phyloP scores from a whole-genome alignment of 2,797 vertebrate species.

The Cossypha heuglini region DNA sequence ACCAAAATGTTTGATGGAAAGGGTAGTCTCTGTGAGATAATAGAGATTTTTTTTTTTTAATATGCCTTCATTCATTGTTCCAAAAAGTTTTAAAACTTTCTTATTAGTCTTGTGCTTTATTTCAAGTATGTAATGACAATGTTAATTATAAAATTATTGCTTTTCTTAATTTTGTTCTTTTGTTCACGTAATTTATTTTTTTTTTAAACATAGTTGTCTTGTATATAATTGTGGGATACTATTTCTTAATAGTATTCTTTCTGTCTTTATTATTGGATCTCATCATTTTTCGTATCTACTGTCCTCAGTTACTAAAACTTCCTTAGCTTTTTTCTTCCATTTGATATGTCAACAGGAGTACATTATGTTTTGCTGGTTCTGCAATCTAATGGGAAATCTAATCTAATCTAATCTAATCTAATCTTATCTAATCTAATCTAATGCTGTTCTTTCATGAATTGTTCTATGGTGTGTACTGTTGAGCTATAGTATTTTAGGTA shows the following conservation, averaged over 20 bases:
- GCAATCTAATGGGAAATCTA: not conserved
- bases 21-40: not conserved
- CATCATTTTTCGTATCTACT: not conserved
- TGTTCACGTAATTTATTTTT: not conserved
- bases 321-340: not conserved
- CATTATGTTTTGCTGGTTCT: not conserved
- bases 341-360: not conserved
- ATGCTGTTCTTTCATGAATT: not conserved
- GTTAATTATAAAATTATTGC: not conserved
- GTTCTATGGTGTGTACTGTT: not conserved
- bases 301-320: not conserved
- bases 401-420: no score
- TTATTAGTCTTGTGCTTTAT: not conserved
- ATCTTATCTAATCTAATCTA: no score
- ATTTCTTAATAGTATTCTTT: not conserved
- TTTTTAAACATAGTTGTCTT: not conserved
- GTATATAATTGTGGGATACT: not conserved
- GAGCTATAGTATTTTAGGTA: not conserved
- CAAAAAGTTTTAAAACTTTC: not conserved
- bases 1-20: not conserved
- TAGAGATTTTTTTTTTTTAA: not conserved
- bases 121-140: not conserved
- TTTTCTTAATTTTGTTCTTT: not conserved
- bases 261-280: not conserved
- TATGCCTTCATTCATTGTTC: not conserved